Evolutionary conservation across 1,140 invertebrate species (phyloP), one percentile per base, ranked within the genome.

Genomic region (Tribolium castaneum): DNA sequence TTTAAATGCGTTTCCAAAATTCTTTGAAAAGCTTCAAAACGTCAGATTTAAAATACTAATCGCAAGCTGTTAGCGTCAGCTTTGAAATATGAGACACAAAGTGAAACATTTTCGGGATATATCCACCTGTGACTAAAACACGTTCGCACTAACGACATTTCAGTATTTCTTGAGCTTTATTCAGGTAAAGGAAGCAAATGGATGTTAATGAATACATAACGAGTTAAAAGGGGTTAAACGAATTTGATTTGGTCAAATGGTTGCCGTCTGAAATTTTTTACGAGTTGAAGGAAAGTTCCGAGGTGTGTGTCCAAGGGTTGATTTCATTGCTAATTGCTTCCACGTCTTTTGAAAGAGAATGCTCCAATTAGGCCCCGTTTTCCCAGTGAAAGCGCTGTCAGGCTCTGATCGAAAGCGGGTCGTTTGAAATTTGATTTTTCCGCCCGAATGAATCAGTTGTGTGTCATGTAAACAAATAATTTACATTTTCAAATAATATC

Each of bases 381-480:
- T 66, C 30, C 6, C 12, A 14, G 59, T 35, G 59, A 35, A 22
- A 13, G n/a, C n/a, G 14, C 25, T 66, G 34, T 6, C n/a, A 25
- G 35, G 3, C 3, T 13, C 1, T 59, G 13, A 25, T 22, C 25
- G 59, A 66, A 66, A 66, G 6, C 30, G 59, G 2, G 19, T 66
- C 59, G 59, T 66, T 66, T 66, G 30, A n/a, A 66, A 35, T 66
- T 66, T 66, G 25, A 59, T 30, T 66, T 66, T 66, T 66, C 59
- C 59, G 13, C 13, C 14, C 59, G 25, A 66, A 34, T 66, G 30
- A 66, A 66, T 66, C 59, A 66, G 59, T 35, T 66, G 6, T 59
- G 19, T 59, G 59, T 66, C 59, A 22, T 66, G 59, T 66, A 66
- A 66, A 66, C 59, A 66, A 66, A 66, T 66, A 66, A 66, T 66